phyloP scores from a whole-genome alignment of 2,888 invertebrate species.

The Elgonia sp. region DNA sequence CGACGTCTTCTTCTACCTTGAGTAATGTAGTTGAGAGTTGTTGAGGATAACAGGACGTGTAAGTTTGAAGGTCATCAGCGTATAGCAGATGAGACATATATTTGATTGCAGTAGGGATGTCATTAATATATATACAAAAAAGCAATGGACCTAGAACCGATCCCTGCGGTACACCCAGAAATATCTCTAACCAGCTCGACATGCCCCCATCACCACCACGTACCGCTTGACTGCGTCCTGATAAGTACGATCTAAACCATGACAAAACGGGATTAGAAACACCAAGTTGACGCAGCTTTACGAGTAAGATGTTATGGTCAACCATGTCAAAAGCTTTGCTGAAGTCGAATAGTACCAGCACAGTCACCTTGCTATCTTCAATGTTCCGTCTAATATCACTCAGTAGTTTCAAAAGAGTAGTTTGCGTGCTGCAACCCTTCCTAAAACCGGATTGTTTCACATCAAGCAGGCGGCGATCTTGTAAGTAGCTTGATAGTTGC shows the following conservation, averaged over 20 bases:
- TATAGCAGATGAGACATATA: not conserved
- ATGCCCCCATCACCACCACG: not conserved
- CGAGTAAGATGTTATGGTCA: not conserved
- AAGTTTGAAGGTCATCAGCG: no score
- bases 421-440: not conserved
- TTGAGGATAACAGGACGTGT: no score
- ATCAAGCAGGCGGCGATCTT: no score
- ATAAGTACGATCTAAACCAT: constrained; percentile 8
- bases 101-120: not conserved
- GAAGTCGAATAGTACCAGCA: no score
- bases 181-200: not conserved
- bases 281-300: not conserved
- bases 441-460: no score
- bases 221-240: not conserved
- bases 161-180: not conserved
- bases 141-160: constrained; percentile 3
- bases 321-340: not conserved
- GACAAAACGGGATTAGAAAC: constrained; percentile 2
- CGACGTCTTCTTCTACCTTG: not conserved
- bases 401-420: not conserved
- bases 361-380: not conserved
- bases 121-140: constrained; percentile 2
- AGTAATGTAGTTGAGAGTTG: not conserved
- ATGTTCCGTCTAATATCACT: not conserved
- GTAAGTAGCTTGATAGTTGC: no score